Percentiles rank a stretch among this genome's conserved stretches.
These are phyloP conservation scores for Oceanites oceanicus DNA, from an alignment of 2,113 vertebrate genomes.

Conservation along the genomic window DNA sequence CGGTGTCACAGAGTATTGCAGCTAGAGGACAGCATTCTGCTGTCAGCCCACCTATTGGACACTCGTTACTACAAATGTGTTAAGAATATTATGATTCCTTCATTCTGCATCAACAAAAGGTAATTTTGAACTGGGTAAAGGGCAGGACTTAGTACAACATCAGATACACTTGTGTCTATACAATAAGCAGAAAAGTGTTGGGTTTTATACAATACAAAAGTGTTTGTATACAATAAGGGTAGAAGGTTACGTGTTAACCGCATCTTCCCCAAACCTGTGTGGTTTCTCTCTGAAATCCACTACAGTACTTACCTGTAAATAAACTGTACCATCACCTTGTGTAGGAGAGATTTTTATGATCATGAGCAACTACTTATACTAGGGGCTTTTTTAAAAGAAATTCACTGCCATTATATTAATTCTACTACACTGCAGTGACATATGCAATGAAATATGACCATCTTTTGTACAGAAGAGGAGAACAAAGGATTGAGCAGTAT, in stretches of 20 bases:
- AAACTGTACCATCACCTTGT: background rate
- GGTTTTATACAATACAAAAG: background rate
- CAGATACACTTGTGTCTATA: background rate
- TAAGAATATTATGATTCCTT: background rate
- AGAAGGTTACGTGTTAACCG: background rate
- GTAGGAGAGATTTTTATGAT: background rate
- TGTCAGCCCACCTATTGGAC: background rate
- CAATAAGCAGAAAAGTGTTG: background rate
- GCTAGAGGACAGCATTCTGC: accelerated
- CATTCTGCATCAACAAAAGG: background rate
- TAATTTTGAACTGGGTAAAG: background rate
- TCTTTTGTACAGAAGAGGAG: background rate
- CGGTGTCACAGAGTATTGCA: accelerated
- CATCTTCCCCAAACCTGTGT: background rate
- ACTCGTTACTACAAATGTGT: background rate
- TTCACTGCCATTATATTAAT: background rate
- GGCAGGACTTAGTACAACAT: background rate
- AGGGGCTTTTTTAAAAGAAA: background rate
- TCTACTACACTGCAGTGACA: background rate
- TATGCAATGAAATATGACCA: accelerated
- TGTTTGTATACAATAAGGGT: background rate
- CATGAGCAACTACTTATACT: background rate
- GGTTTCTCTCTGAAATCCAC: background rate
- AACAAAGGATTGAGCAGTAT: background rate
- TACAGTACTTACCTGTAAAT: background rate